A percentile compares a stretch with the other conserved stretches of the same genome.
Evolutionary conservation across 1,140 invertebrate species (phyloP).

Genomic region (Bombus haemorrhoidalis): DNA sequence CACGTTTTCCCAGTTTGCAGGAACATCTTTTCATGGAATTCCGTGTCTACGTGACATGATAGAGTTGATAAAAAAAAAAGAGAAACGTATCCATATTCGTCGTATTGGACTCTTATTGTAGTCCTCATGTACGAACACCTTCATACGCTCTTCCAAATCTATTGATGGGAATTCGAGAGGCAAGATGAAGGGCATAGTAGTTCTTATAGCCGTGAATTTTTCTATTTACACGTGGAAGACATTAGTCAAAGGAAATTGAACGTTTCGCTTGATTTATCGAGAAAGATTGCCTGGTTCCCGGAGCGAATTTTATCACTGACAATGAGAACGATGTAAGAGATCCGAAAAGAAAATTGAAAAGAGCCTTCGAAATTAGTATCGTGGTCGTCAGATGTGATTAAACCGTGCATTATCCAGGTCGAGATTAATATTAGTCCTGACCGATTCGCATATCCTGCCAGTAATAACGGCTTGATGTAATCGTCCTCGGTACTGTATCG

Average conservation of each 20-base stretch:
- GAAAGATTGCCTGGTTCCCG: background rate
- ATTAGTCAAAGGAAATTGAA: background rate
- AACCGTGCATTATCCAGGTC: slow-evolving; percentile 5
- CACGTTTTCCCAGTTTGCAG: background rate
- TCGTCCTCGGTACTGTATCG: slow-evolving; percentile 46
- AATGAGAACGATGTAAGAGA: background rate
- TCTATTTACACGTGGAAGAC: background rate
- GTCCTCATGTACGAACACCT: background rate
- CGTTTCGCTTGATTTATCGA: background rate
- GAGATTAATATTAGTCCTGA: slow-evolving; percentile 45
- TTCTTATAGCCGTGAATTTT: background rate
- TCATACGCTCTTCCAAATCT: background rate
- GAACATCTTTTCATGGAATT: background rate
- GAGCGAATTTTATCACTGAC: background rate
- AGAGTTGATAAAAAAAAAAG: background rate
- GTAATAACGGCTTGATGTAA: slow-evolving; percentile 50
- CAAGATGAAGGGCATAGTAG: background rate
- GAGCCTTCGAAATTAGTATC: too few species aligned
- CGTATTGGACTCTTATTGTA: slow-evolving; percentile 15
- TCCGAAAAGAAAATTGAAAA: background rate
- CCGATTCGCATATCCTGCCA: slow-evolving; percentile 40
- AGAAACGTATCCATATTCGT: background rate
- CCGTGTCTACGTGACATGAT: background rate
- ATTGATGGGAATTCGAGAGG: background rate
- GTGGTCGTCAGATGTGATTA: background rate